Conservation (phyloP, 2,797 vertebrate species). For the Acestrorhynchus altus region DNA sequence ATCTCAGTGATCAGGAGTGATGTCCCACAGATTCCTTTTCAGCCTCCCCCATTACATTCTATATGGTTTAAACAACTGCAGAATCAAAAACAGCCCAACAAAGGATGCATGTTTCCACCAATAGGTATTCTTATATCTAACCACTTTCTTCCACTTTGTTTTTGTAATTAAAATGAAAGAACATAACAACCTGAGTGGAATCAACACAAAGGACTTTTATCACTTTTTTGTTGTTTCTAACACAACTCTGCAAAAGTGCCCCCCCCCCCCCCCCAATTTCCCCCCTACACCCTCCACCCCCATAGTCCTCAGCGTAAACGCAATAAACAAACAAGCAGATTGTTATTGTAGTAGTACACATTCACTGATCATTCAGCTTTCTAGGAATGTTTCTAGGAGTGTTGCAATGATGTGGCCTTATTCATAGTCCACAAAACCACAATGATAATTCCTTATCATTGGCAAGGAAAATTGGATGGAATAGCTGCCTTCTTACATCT, state of each 20-base stretch:
- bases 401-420: no score
- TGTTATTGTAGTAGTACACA: background rate
- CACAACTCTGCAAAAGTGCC: background rate
- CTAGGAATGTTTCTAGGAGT: no score
- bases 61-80: background rate
- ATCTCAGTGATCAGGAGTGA: background rate
- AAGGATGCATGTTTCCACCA: no score
- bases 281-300: no score
- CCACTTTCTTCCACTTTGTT: background rate
- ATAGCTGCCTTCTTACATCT: no score
- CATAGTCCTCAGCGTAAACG: background rate
- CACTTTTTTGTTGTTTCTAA: background rate
- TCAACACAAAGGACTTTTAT: background rate
- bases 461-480: no score
- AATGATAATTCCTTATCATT: no score
- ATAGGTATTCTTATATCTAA: background rate
- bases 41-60: background rate
- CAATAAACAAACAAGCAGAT: background rate
- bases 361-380: background rate
- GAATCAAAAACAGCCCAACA: background rate
- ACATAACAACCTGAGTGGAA: background rate
- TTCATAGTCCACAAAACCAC: no score
- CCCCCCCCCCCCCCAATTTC: no score
- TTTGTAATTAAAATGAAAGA: background rate
- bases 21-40: background rate